These are phyloP conservation scores for Pseudorectes ferrugineus DNA, from an alignment of 2,113 vertebrate species.

Conservation along the genomic window DNA sequence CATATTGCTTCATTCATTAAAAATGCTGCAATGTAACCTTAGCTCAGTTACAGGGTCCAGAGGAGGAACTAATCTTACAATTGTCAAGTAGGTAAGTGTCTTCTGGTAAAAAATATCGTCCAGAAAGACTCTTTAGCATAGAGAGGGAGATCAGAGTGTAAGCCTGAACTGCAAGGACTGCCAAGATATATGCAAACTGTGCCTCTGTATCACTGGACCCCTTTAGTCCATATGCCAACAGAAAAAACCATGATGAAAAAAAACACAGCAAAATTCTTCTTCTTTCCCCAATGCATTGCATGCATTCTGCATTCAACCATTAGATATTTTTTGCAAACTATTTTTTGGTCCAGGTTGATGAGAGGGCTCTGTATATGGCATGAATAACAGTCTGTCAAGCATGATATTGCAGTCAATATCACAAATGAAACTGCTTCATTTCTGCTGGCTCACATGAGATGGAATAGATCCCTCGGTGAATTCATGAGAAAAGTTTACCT, in stretches of 20 bases:
- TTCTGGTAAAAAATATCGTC: neutral
- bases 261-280: neutral
- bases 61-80: neutral
- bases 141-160: neutral
- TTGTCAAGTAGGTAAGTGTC: neutral
- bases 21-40: neutral
- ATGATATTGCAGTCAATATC: neutral
- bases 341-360: neutral
- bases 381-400: neutral
- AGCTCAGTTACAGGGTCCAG: neutral
- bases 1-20: neutral
- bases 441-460: neutral
- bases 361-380: neutral
- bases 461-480: neutral
- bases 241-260: neutral
- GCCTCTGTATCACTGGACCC: rapidly evolving
- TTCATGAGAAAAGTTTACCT: neutral
- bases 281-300: neutral
- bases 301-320: neutral
- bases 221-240: neutral
- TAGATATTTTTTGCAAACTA: neutral
- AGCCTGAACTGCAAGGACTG: neutral
- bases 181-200: neutral
- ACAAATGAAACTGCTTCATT: neutral
- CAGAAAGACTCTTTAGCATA: neutral